Percentiles rank a stretch among this genome's conserved stretches.
Evolutionary conservation across 2,888 invertebrate species (phyloP).

Genomic region (Nemoura dubitans): DNA sequence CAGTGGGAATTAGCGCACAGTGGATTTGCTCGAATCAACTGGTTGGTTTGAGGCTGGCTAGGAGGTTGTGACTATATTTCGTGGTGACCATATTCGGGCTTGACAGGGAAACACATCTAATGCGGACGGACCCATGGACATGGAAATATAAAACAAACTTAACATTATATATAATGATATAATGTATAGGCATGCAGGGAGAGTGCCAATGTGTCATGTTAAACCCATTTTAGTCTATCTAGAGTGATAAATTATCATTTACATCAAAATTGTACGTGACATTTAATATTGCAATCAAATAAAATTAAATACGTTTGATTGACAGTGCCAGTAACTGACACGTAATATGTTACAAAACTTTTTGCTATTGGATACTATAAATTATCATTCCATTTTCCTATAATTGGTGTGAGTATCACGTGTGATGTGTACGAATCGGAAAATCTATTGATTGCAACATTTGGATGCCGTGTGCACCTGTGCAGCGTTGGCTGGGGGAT

Average conservation of each 20-base stretch:
- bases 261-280: constrained; percentile 3
- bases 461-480: neutral
- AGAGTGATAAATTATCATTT: neutral
- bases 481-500: too few species aligned
- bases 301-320: neutral
- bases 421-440: neutral
- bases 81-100: neutral
- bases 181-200: neutral
- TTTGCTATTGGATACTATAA: too few species aligned
- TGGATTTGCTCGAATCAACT: neutral
- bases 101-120: neutral
- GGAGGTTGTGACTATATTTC: neutral
- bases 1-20: neutral
- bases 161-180: neutral
- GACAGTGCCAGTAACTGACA: neutral
- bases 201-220: neutral
- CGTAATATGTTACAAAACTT: neutral
- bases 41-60: neutral
- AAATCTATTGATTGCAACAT: constrained; percentile 17
- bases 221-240: neutral
- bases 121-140: neutral
- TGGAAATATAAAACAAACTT: neutral
- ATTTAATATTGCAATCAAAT: constrained; percentile 7
- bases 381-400: too few species aligned
- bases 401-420: too few species aligned